Evolutionary conservation across 2,113 vertebrate genomes (phyloP).

Genomic region (Corythornis madagascariensis): DNA sequence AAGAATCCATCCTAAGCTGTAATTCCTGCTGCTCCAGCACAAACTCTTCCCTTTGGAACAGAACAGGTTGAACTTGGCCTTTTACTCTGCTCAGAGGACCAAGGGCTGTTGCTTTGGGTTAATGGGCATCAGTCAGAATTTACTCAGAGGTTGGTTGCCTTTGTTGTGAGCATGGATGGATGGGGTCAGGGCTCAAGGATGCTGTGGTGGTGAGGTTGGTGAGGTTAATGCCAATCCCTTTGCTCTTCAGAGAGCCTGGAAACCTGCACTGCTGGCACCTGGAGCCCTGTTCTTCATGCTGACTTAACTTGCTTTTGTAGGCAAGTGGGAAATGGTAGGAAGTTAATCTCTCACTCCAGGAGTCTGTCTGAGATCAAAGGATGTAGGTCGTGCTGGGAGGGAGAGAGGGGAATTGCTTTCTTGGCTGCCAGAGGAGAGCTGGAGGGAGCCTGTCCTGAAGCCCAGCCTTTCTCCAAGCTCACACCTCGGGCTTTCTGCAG

Average conservation of each 20-base stretch:
- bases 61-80: too few relatives aligned
- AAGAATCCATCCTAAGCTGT: too few relatives aligned
- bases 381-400: not conserved
- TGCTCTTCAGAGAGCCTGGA: slow-evolving; percentile 1
- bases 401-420: not conserved
- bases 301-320: not conserved
- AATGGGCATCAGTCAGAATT: too few relatives aligned
- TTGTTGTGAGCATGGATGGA: not conserved
- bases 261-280: not conserved
- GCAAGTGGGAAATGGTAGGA: not conserved
- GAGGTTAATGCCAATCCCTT: not conserved
- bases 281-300: not conserved
- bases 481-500: not conserved
- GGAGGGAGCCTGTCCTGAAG: not conserved
- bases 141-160: too few relatives aligned
- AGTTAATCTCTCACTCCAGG: not conserved
- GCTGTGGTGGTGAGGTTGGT: not conserved
- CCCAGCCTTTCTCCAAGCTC: not conserved
- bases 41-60: too few relatives aligned
- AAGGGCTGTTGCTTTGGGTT: too few relatives aligned
- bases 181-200: slow-evolving; percentile 6
- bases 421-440: not conserved
- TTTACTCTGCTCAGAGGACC: too few relatives aligned
- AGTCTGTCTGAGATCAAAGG: not conserved
- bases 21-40: too few relatives aligned